Percentiles rank a stretch among this genome's conserved stretches.
Evolutionary conservation across 2,888 invertebrate genomes (phyloP).

Genomic region (Agonum fuliginosum): DNA sequence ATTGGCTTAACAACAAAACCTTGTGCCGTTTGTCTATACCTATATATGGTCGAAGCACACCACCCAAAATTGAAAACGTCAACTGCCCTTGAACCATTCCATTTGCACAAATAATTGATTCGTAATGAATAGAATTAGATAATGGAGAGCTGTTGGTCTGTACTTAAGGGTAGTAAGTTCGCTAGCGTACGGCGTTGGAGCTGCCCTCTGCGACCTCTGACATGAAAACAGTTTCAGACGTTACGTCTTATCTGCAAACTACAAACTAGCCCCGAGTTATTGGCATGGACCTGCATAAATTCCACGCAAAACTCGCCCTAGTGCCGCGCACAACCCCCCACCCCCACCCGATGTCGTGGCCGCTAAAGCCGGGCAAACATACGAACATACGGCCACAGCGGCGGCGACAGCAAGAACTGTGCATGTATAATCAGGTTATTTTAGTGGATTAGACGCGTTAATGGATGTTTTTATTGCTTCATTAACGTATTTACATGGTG

Average conservation of each 20-base stretch:
- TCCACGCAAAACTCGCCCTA: slow-evolving; percentile 49
- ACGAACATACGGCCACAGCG: slow-evolving; percentile 5
- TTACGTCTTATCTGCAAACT: slow-evolving; percentile 60
- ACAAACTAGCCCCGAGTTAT: slow-evolving; percentile 60
- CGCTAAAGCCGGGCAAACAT: slow-evolving; percentile 16
- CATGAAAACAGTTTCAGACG: slow-evolving; percentile 56
- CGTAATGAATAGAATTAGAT: slow-evolving; percentile 31
- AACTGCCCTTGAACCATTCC: background rate
- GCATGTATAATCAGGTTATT: background rate
- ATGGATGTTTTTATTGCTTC: background rate
- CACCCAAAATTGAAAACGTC: too few relatives aligned
- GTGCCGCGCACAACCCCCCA: background rate
- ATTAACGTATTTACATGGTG: too few relatives aligned
- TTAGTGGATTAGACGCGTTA: background rate
- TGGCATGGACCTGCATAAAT: slow-evolving; percentile 61
- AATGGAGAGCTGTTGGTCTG: slow-evolving; percentile 3
- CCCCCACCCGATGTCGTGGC: slow-evolving; percentile 9
- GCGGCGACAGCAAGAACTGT: background rate
- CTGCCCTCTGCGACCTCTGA: slow-evolving; percentile 31
- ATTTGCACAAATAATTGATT: slow-evolving; percentile 19
- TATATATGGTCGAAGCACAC: too few relatives aligned
- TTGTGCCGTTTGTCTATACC: too few relatives aligned
- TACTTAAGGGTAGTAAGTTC: background rate
- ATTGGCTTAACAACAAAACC: too few relatives aligned
- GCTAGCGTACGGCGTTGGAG: background rate